Evolutionary conservation across 2,888 invertebrate genomes (phyloP).

Genomic region (Dendrolimus houi): DNA sequence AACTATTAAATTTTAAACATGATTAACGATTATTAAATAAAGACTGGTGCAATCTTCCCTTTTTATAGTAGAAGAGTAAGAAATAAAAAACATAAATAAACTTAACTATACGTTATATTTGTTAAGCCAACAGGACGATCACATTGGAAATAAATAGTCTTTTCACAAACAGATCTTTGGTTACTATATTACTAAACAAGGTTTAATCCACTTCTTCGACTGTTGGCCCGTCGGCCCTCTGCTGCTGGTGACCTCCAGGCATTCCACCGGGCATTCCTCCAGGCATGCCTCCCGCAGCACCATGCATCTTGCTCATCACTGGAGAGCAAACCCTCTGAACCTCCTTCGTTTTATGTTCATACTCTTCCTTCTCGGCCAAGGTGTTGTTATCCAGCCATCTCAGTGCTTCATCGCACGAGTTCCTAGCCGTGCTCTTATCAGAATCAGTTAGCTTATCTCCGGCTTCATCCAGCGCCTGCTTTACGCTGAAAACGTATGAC

Average conservation of each 20-base stretch:
- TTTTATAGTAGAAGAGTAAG: neutral
- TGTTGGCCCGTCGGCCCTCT: slow-evolving; percentile 31
- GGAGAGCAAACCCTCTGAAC: slow-evolving; percentile 76
- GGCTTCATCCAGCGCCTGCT: slow-evolving; percentile 81
- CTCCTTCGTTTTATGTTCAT: slow-evolving; percentile 77
- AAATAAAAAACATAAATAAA: neutral
- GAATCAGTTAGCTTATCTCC: slow-evolving; percentile 75
- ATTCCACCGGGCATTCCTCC: slow-evolving; percentile 14
- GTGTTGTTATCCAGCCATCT: slow-evolving; percentile 84
- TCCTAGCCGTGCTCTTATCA: slow-evolving; percentile 74
- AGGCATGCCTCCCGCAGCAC: slow-evolving; percentile 60
- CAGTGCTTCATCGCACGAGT: slow-evolving; percentile 77
- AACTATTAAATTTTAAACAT: too few species aligned
- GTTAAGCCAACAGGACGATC: slow-evolving; percentile 6
- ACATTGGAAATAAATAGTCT: slow-evolving; percentile 2
- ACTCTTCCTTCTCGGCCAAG: slow-evolving; percentile 79
- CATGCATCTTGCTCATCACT: slow-evolving; percentile 76
- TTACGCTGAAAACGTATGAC: slow-evolving; percentile 81
- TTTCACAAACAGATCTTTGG: slow-evolving; percentile 4
- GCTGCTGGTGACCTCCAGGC: slow-evolving; percentile 16
- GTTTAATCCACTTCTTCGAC: slow-evolving; percentile 49
- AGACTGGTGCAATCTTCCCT: too few species aligned
- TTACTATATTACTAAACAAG: neutral
- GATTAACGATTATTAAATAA: too few species aligned
- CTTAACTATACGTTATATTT: slow-evolving; percentile 8